These are phyloP conservation scores for Sinelater perroti DNA, from an alignment of 2,888 invertebrate genomes.

Conservation along the genomic window DNA sequence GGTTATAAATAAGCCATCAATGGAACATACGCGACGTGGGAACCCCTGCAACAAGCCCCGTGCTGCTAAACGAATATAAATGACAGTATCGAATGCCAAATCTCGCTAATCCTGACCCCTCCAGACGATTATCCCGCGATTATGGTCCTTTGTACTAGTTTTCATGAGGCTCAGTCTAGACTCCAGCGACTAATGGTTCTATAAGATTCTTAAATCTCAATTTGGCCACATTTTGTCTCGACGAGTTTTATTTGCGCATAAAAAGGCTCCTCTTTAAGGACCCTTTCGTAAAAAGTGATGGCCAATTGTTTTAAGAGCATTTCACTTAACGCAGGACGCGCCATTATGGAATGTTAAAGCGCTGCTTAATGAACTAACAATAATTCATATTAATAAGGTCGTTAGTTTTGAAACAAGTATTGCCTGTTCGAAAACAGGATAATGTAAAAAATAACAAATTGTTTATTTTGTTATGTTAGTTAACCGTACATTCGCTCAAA, in stretches of 20 bases:
- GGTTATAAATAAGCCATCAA: slow-evolving; percentile 54
- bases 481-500: too few species aligned
- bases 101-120: slow-evolving; percentile 58
- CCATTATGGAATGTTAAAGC: too few species aligned
- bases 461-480: too few species aligned
- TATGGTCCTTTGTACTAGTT: slow-evolving; percentile 52
- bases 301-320: too few species aligned
- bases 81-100: slow-evolving; percentile 60
- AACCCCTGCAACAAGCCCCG: slow-evolving; percentile 43
- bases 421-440: too few species aligned
- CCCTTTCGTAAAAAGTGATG: slow-evolving; percentile 21
- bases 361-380: too few species aligned
- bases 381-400: too few species aligned
- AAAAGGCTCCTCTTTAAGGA: slow-evolving; percentile 17
- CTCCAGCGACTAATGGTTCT: slow-evolving; percentile 51
- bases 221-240: slow-evolving; percentile 56
- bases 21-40: slow-evolving; percentile 45
- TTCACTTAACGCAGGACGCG: too few species aligned
- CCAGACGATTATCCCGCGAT: slow-evolving; percentile 55
- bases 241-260: slow-evolving; percentile 39
- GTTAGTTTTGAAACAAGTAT: too few species aligned
- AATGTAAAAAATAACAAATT: too few species aligned
- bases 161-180: slow-evolving; percentile 39
- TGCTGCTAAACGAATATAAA: slow-evolving; percentile 58
- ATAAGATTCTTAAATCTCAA: slow-evolving; percentile 58